A percentile compares a stretch with the other conserved stretches of the same genome.
phyloP scores from a whole-genome alignment of 2,113 vertebrate genomes.

The Neogobius melanostomus region DNA sequence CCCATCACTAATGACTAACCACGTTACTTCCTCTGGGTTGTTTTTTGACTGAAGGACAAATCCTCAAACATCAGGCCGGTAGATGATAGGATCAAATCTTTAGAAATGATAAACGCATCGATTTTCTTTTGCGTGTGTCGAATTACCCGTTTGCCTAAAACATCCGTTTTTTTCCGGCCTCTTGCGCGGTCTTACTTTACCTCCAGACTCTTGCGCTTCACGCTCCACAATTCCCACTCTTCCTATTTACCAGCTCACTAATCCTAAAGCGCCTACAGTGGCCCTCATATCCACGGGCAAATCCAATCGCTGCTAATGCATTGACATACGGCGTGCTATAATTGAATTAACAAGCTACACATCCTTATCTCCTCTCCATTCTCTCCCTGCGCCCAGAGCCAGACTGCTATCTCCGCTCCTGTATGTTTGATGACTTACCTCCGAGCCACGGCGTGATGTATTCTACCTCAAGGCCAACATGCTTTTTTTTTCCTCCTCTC shows the following conservation, averaged over 20 bases:
- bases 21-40: no score
- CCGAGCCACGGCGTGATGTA: constrained; percentile 50
- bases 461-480: constrained; percentile 49
- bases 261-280: constrained; percentile 16
- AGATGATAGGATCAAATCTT: no score
- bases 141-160: no score
- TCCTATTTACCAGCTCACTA: constrained; percentile 31
- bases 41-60: no score
- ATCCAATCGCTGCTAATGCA: constrained; percentile 40
- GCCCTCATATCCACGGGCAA: constrained; percentile 32
- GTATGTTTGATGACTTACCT: constrained; percentile 65
- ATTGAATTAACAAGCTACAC: constrained; percentile 66
- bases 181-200: no score
- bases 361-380: constrained; percentile 63
- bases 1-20: no score
- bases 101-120: no score
- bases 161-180: no score
- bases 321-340: constrained; percentile 45
- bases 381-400: constrained; percentile 46
- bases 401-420: constrained; percentile 56
- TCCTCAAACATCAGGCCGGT: no score
- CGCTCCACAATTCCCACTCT: background rate
- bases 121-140: no score
- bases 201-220: background rate
- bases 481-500: constrained; percentile 12